Evolutionary conservation across 2,113 vertebrate genomes (phyloP).

Genomic region (Vireo altiloquus): DNA sequence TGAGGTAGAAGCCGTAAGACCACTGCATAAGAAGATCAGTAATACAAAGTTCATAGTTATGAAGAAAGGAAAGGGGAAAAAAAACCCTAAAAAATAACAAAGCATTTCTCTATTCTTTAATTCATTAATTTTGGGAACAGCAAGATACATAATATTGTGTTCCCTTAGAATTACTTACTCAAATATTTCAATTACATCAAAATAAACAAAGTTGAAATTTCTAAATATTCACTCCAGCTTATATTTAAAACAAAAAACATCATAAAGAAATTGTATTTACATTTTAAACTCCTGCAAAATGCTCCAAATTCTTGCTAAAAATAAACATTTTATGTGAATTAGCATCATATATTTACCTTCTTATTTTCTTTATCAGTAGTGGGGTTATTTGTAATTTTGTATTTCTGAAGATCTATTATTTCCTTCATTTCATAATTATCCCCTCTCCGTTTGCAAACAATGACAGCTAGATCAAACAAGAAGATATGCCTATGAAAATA

Average conservation of each 20-base stretch:
- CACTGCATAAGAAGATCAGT: conserved; percentile 77
- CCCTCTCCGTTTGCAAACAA: conserved; percentile 92
- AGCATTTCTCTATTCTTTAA: background rate
- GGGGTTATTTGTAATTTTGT: conserved; percentile 95
- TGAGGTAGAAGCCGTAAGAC: conserved; percentile 99
- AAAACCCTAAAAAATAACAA: rapidly evolving
- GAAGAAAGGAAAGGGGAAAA: background rate
- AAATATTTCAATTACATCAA: background rate
- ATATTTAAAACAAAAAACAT: background rate
- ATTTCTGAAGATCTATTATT: conserved; percentile 93
- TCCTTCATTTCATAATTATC: conserved; percentile 99
- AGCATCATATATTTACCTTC: conserved; percentile 78
- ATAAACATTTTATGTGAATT: background rate
- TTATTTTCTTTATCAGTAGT: conserved; percentile 95
- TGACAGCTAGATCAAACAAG: conserved; percentile 92
- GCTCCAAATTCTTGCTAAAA: background rate
- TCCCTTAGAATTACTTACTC: background rate
- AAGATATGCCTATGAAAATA: conserved; percentile 88
- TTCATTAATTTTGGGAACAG: background rate
- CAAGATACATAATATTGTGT: background rate
- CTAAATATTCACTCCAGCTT: background rate
- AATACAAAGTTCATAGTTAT: background rate
- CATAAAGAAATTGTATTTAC: background rate
- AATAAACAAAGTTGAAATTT: background rate
- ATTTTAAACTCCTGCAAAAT: background rate